A percentile compares a stretch with the other conserved stretches of the same genome.
Conservation (phyloP, 2,797 vertebrate genomes). For the Sternotherus odoratus region DNA sequence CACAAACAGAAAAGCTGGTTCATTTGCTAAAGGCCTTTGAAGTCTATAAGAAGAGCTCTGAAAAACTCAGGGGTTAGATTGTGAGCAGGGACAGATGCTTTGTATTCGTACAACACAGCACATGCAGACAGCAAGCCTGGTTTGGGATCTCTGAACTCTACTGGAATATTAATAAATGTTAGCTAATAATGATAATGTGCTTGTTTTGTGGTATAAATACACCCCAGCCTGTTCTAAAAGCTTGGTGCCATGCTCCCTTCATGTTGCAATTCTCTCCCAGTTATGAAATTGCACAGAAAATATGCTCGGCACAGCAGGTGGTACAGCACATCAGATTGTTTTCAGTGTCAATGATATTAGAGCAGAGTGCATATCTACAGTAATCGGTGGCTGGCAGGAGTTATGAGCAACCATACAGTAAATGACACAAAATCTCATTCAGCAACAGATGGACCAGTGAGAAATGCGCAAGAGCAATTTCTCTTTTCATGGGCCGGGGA, state of each 20-base stretch:
- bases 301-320: background rate
- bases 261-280: background rate
- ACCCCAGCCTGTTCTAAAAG: background rate
- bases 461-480: conserved; percentile 9
- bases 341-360: conserved; percentile 4
- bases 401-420: conserved; percentile 12
- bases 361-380: background rate
- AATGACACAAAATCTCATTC: conserved; percentile 17
- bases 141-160: conserved; percentile 36
- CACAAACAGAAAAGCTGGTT: background rate
- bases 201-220: conserved; percentile 5
- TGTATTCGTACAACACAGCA: background rate
- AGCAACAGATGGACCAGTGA: conserved; percentile 14
- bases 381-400: background rate
- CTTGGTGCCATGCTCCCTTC: background rate
- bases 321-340: background rate
- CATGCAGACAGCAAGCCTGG: background rate
- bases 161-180: conserved; percentile 15
- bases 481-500: background rate
- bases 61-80: background rate
- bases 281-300: background rate
- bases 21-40: background rate
- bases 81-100: background rate
- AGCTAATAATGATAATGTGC: conserved; percentile 40
- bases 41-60: background rate